A percentile compares a stretch with the other conserved stretches of the same genome.
Evolutionary conservation across 2,113 vertebrate species (phyloP).

Genomic region (Hypomesus transpacificus): DNA sequence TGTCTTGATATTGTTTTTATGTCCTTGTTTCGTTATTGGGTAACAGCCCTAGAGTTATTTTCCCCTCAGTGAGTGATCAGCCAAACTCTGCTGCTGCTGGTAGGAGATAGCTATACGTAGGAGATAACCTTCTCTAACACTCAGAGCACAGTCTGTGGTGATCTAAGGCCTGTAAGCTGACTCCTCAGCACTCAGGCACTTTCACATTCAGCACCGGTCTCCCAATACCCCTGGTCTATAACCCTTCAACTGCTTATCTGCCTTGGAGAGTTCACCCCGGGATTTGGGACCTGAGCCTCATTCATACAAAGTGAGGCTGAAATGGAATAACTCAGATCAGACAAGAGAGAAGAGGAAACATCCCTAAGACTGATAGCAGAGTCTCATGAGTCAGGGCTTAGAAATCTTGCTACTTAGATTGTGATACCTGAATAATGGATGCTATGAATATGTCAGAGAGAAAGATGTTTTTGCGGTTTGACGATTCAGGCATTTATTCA

Average conservation of each 20-base stretch:
- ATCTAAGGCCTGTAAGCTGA: not conserved
- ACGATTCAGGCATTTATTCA: too few species aligned
- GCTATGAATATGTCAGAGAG: not conserved
- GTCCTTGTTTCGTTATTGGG: not conserved
- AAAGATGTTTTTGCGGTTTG: too few species aligned
- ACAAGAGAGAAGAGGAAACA: constrained; percentile 5
- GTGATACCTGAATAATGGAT: not conserved
- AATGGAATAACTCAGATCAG: constrained; percentile 14
- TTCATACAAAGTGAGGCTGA: constrained; percentile 9
- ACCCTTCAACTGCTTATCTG: constrained; percentile 23
- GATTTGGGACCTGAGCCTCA: constrained; percentile 3
- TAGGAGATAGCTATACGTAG: constrained; percentile 13
- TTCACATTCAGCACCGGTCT: constrained; percentile 9
- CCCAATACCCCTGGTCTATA: constrained; percentile 8
- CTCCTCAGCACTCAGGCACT: not conserved
- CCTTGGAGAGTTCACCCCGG: constrained; percentile 8
- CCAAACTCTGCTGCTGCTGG: constrained; percentile 6
- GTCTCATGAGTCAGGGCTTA: not conserved
- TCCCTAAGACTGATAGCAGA: constrained; percentile 6
- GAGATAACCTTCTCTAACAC: constrained; percentile 20
- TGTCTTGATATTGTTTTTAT: not conserved
- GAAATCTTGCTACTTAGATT: not conserved
- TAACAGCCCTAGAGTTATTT: not conserved
- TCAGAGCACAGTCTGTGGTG: not conserved
- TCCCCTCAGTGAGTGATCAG: constrained; percentile 3